Percentiles rank a stretch among this genome's conserved stretches.
Evolutionary conservation across 2,888 invertebrate species (phyloP).

Genomic region (Sinohyriopsis cumingii): DNA sequence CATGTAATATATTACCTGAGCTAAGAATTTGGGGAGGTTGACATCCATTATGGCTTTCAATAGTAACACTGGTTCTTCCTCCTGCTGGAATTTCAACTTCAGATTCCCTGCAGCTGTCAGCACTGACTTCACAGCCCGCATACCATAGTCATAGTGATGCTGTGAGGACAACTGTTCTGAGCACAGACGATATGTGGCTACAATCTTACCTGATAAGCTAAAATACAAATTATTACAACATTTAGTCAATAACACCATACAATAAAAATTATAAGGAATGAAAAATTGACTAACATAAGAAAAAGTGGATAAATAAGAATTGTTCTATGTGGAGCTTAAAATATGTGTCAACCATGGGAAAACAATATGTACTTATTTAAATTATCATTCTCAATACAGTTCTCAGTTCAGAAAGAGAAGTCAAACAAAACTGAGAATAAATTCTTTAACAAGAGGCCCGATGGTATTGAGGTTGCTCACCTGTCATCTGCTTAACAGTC

Average conservation of each 20-base stretch:
- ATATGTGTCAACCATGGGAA: background rate
- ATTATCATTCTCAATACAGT: no score
- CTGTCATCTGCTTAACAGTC: no score
- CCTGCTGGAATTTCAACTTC: constrained; percentile 69
- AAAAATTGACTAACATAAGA: background rate
- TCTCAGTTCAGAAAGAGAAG: no score
- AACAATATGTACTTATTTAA: no score
- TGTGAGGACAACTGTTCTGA: constrained; percentile 73
- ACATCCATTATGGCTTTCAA: constrained; percentile 73
- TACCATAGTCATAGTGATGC: constrained; percentile 75
- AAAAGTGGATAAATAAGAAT: constrained; percentile 1
- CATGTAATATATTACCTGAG: constrained; percentile 59
- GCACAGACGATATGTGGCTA: constrained; percentile 71
- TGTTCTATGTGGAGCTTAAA: background rate
- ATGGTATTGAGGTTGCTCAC: no score
- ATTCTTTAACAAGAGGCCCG: no score
- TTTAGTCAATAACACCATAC: background rate
- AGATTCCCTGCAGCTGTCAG: constrained; percentile 73
- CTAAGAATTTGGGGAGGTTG: constrained; percentile 72
- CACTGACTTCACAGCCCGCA: constrained; percentile 73
- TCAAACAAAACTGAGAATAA: no score
- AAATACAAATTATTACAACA: constrained; percentile 7
- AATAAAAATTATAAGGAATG: no score
- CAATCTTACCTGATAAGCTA: constrained; percentile 72
- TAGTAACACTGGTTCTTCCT: constrained; percentile 70